phyloP scores from a whole-genome alignment of 2,888 invertebrate genomes.

The Calameuta idolon region DNA sequence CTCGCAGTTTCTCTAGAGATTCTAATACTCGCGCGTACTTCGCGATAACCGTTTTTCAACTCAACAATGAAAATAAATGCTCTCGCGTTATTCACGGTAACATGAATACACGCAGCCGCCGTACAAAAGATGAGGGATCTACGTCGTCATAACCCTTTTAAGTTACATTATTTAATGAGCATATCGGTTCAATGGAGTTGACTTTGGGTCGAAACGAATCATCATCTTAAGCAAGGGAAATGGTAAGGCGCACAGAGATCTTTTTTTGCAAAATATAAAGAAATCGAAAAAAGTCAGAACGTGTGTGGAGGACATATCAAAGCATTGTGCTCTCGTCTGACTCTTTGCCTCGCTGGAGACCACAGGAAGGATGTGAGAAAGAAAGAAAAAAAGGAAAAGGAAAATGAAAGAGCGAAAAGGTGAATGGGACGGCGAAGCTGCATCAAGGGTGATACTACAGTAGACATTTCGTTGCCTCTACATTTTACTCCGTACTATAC shows the following conservation, averaged over 20 bases:
- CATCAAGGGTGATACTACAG: background rate
- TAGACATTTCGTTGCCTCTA: background rate
- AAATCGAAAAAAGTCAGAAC: background rate
- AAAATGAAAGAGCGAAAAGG: background rate
- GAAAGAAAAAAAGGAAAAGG: background rate
- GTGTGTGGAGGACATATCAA: background rate
- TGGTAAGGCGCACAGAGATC: background rate
- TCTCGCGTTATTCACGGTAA: background rate
- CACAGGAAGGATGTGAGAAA: background rate
- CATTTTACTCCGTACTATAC: background rate
- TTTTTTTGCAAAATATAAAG: background rate
- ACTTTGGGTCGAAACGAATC: conserved; percentile 1
- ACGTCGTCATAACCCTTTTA: background rate
- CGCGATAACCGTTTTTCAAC: background rate
- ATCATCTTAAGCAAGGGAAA: background rate
- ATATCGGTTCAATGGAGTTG: background rate
- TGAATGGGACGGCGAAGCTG: background rate
- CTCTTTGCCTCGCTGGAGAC: background rate
- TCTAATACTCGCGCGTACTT: background rate
- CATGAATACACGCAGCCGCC: background rate
- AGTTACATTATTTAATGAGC: conserved; percentile 5
- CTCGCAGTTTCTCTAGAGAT: background rate
- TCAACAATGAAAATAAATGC: background rate
- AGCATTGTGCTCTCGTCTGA: background rate
- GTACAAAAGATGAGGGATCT: background rate